Evolutionary conservation across 2,888 invertebrate genomes (phyloP), one percentile per base, ranked within the genome.

Genomic region (Ophioninae sp.): DNA sequence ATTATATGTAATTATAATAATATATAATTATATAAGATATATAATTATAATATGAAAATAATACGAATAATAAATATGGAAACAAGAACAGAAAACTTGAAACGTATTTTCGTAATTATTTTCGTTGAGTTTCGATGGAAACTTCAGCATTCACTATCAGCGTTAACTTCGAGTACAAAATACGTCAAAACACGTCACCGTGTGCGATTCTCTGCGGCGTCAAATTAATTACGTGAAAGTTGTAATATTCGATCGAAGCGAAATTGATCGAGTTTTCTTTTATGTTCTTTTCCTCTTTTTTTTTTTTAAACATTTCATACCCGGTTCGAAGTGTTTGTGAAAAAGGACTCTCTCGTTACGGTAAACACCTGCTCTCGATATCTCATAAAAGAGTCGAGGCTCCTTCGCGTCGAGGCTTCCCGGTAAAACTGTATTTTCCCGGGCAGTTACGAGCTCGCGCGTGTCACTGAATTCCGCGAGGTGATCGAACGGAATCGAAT

Each of bases 401-500:
- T 74, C 69, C 30, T 83, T 79, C 51, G 58, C 63, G 73, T 79
- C 64, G 69, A 77, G 23, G 22, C 39, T 65, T 67, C 72, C 56
- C 64, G 69, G 72, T 69, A 76, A 82, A 82, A 85, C 84, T 84
- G 79, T 84, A 82, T 73, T 79, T 79, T 84, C 71, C 81, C 73
- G 79, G 37, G 63, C 58, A 30, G 74, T 71, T 30, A 63, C 9
- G 51, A 51, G 30, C 23, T 22, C 39, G 65, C 58, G 65, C 41
- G 76, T 74, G 79, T 72, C 81, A 56, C 64, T 76, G 80, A 82
- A 81, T 84, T 59, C 78, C 83, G 79, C 80, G 74, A 84, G 82
- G 85, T 83, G 86, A 86, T 87, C 86, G 86, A 86, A 86, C 83
- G 86, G 86, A 84, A 85, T 85, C 85, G 85, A 85, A 83, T 75